Percentiles rank a stretch among this genome's conserved stretches.
These are phyloP conservation scores for Stictonetta naevosa DNA, from an alignment of 2,113 vertebrate species.

Conservation along the genomic window DNA sequence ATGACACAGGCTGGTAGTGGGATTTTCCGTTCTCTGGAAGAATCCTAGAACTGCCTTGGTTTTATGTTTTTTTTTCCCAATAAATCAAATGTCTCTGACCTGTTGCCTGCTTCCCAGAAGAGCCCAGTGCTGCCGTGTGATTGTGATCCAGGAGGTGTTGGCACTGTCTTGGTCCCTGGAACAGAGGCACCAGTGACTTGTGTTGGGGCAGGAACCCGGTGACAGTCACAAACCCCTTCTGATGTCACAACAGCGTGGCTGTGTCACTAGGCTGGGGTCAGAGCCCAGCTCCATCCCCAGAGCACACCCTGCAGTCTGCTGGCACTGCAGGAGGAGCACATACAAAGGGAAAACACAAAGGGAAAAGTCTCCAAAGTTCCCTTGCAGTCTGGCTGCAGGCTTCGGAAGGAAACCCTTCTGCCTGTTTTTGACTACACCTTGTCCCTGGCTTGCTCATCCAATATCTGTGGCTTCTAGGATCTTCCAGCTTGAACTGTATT, in stretches of 20 bases:
- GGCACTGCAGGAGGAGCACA: rapidly evolving
- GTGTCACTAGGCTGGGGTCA: not conserved
- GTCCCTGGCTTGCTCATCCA: not conserved
- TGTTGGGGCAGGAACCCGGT: not conserved
- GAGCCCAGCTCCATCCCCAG: not conserved
- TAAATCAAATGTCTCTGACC: not conserved
- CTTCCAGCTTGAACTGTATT: rapidly evolving
- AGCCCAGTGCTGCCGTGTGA: not conserved
- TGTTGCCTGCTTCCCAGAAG: not conserved
- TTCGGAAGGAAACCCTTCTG: not conserved
- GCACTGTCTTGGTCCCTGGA: rapidly evolving
- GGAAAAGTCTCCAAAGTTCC: not conserved
- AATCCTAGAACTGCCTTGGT: not conserved
- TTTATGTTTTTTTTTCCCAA: not conserved
- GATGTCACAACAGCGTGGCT: rapidly evolving
- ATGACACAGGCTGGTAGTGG: not conserved
- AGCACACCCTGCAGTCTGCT: not conserved
- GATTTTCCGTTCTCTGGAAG: not conserved
- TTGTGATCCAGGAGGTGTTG: rapidly evolving
- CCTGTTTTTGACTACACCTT: not conserved
- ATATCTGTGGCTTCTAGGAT: rapidly evolving
- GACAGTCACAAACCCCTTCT: not conserved
- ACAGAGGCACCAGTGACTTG: rapidly evolving
- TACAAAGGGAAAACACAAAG: no score
- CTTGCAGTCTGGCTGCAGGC: not conserved